Base-by-base conservation (phyloP, 2,797 vertebrate species). In the Microctenopoma stevenorrisi region DNA sequence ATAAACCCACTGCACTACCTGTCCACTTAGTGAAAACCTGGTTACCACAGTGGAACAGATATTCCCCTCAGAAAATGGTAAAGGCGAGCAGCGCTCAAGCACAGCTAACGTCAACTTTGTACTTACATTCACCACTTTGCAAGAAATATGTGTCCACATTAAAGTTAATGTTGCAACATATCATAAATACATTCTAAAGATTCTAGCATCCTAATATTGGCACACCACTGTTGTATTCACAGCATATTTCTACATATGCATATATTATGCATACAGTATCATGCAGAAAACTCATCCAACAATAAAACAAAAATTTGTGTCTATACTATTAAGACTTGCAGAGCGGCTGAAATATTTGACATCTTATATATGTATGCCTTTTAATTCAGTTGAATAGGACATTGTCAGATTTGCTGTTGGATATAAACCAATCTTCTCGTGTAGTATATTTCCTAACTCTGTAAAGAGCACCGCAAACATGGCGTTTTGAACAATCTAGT, bases 301-400 rank as follows among this genome's bases (percentile, higher is more conserved):
- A 84, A 78, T 63, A 64, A 78, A 75, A 72, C 58, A 79, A 66
- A 65, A 72, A 77, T 49, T 55, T 33, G 72, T 40, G 56, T 75
- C 70, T 70, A 11, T 14, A 44, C 53, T 76, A 68, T 76, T 68
- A 78, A 84, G 68, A 53, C 43, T 59, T 25, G 42, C 30, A 73
- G 18, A 16, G 53, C 67, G 52, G 44, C 77, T 70, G 40, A 70
- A 73, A 72, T 72, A 56, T 37, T 2, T 9, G 8, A 37, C 37
- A 37, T 37, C 11, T 10, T 37, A 37, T 37, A 10, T 37, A 37
- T 22, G 22, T 22, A 22, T 22, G 22, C 22, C 30, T 55, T 78
- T 78, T 15, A 49, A 43, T 57, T 66, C 37, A 71, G 16, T 12
- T 80, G 44, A 74, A 75, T 47, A 8, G 22, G 52, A 68, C 50